Conservation (phyloP, 2,113 vertebrate species). For the Rafetus swinhoei region DNA sequence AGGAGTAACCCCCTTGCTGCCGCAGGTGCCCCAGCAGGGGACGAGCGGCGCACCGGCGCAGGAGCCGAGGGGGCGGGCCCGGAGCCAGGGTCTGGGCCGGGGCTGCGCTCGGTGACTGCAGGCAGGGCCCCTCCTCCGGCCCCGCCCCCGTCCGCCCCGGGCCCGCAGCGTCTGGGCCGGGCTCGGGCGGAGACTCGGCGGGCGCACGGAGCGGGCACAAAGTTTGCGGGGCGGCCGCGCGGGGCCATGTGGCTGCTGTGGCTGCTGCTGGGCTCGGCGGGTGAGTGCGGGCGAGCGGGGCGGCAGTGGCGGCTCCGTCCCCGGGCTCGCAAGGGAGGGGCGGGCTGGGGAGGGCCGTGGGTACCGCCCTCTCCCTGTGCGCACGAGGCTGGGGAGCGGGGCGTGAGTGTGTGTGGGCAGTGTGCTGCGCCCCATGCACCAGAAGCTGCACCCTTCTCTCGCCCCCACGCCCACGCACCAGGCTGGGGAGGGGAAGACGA, state of each 20-base stretch:
- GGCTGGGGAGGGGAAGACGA: not conserved
- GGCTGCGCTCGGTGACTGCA: not conserved
- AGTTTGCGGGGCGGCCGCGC: constrained; percentile 53
- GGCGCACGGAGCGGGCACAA: constrained; percentile 50
- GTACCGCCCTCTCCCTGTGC: not conserved
- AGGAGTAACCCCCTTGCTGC: not conserved
- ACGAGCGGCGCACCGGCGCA: too few relatives aligned
- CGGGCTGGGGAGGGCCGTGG: not conserved
- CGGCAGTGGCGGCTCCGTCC: not conserved
- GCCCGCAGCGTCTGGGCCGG: not conserved
- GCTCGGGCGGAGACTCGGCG: not conserved
- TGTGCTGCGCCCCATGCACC: too few relatives aligned
- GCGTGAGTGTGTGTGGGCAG: not conserved
- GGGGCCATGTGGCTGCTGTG: constrained; percentile 88
- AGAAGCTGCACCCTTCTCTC: not conserved
- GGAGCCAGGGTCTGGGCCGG: not conserved
- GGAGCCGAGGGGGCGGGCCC: not conserved
- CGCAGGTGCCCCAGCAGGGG: not conserved
- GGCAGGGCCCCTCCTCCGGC: not conserved
- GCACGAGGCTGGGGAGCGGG: not conserved
- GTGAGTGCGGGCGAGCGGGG: constrained; percentile 74
- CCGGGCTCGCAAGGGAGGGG: not conserved
- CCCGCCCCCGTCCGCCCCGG: not conserved
- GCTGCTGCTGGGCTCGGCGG: constrained; percentile 84
- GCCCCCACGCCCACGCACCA: not conserved